These are phyloP conservation scores for Actenoides lindsayi DNA, from an alignment of 2,113 vertebrate genomes.

Conservation along the genomic window DNA sequence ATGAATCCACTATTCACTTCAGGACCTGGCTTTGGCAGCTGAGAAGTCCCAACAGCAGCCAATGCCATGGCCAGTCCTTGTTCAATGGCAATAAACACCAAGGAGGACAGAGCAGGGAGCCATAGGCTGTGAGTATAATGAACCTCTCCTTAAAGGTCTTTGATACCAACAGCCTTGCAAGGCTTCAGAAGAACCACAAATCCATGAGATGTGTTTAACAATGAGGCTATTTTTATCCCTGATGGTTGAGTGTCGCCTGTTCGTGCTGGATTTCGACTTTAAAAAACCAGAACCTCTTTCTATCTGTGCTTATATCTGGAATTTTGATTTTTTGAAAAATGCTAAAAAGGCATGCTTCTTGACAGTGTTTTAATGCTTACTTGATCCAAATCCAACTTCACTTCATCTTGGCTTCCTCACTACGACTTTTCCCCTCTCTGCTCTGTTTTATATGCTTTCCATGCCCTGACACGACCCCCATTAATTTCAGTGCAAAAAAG, in stretches of 20 bases:
- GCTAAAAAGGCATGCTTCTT: neutral
- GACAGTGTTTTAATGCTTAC: neutral
- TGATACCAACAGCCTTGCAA: neutral
- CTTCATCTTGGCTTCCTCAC: neutral
- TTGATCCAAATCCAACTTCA: neutral
- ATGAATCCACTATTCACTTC: neutral
- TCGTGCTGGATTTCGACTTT: neutral
- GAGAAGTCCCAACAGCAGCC: neutral
- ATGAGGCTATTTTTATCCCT: neutral
- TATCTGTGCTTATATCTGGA: neutral
- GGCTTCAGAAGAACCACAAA: neutral
- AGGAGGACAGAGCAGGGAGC: neutral
- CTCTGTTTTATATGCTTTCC: constrained; percentile 41
- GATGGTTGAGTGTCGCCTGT: neutral
- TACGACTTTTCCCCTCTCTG: neutral
- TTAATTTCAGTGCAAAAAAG: constrained; percentile 75
- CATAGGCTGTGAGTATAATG: no score
- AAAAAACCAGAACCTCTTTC: neutral
- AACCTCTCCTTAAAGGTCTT: neutral
- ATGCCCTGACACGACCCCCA: constrained; percentile 74
- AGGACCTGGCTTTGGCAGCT: no score
- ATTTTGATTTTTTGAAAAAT: neutral
- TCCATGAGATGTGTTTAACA: neutral
- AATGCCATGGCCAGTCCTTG: rapidly evolving
- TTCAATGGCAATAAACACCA: neutral